Evolutionary conservation across 2,113 vertebrate species (phyloP), one percentile per base, ranked within the genome.

Genomic region (Ictalurus punctatus): DNA sequence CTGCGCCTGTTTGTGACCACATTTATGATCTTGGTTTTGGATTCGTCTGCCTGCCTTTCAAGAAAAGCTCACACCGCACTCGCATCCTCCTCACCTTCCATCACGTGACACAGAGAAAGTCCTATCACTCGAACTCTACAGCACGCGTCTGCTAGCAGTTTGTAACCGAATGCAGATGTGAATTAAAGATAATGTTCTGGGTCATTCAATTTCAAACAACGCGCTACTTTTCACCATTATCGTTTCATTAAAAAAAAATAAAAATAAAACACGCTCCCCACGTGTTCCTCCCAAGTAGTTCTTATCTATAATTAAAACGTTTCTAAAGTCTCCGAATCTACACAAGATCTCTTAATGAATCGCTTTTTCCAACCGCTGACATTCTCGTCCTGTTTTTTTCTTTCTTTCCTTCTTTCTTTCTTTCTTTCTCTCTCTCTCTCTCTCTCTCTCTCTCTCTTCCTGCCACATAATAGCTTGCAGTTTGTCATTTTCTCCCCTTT

Each of bases 391-490:
- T 89, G 78, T 89, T 63, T 90, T 90, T 54, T 89, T 23, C 5
- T 23, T 6, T 6, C 89, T 40, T 4, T 40, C 40, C 3, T 4
- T 2, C 2, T 40, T 4, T 40, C 40, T 40, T 2, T 40, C 40
- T 40, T 3, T 40, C 37, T 40, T 3, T 40, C 37, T 44, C 44
- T 44, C 6, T 48, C 44, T 7, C 6, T 48, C 44, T 48, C 74
- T 89, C 78, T 89, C 69, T 90, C 91, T 54, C 89, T 23, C 5
- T 23, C 5, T 6, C 89, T 37, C 81, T 83, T 37, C 89, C 89
- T 90, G 89, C 90, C 92, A 86, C 90, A 92, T 92, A 92, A 93
- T 91, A 86, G 89, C 71, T 89, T 84, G 89, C 91, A 92, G 89
- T 92, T 92, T 91, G 88, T 93, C 63, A 91, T 91, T 89, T 90